Evolutionary conservation across 1,140 invertebrate species (phyloP).

Genomic region (Pseudomyrmex cubaensis): DNA sequence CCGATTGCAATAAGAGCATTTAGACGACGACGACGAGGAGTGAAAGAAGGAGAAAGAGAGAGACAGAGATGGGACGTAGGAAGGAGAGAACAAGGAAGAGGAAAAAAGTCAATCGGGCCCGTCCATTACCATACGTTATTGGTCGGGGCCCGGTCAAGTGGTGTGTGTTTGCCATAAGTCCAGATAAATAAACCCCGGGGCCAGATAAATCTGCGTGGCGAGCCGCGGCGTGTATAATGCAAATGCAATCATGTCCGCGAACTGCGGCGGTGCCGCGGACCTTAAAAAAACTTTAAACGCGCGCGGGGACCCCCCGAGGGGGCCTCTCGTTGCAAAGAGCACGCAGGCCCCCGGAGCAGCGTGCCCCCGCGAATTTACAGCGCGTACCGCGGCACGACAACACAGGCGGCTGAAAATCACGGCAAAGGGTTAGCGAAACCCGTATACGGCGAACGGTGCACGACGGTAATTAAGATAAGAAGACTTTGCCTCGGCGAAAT

Average conservation of each 20-base stretch:
- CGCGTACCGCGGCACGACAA: slow-evolving; percentile 47
- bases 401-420: slow-evolving; percentile 44
- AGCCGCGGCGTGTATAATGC: slow-evolving; percentile 81
- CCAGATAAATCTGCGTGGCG: slow-evolving; percentile 80
- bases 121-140: slow-evolving; percentile 82
- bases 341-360: slow-evolving; percentile 60
- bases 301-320: slow-evolving; percentile 58
- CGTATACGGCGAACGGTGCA: slow-evolving; percentile 37
- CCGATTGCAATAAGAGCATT: slow-evolving; percentile 69
- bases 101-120: slow-evolving; percentile 80
- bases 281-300: slow-evolving; percentile 73
- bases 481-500: slow-evolving; percentile 44
- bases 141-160: slow-evolving; percentile 67
- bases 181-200: slow-evolving; percentile 81
- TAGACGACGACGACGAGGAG: slow-evolving; percentile 16
- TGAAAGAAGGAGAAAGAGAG: slow-evolving; percentile 32
- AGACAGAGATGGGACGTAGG: slow-evolving; percentile 1
- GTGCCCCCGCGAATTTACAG: slow-evolving; percentile 71
- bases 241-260: slow-evolving; percentile 82
- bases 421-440: slow-evolving; percentile 22
- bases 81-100: slow-evolving; percentile 61
- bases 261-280: slow-evolving; percentile 67
- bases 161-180: slow-evolving; percentile 81
- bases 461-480: slow-evolving; percentile 64
- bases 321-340: slow-evolving; percentile 67